Conservation (phyloP, 2,113 vertebrate genomes). For the Thomomys bottae region DNA sequence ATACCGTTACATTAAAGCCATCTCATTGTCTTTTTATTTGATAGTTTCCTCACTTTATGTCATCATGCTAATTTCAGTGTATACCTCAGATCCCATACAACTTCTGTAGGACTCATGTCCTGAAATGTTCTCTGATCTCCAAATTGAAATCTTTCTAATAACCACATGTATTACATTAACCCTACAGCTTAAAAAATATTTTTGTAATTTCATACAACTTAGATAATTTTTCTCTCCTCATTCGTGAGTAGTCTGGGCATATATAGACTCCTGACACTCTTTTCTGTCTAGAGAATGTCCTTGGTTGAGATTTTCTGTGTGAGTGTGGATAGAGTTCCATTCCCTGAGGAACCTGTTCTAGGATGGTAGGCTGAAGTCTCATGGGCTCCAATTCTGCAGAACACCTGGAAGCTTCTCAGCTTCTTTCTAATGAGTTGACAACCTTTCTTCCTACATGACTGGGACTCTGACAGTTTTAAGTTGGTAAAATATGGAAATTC, state of each 20-base stretch:
- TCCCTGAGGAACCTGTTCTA: not conserved
- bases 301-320: not conserved
- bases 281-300: not conserved
- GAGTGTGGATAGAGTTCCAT: not conserved
- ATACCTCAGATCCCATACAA: not conserved
- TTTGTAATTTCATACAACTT: not conserved
- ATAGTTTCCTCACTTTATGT: not conserved
- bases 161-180: not conserved
- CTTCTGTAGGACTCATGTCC: not conserved
- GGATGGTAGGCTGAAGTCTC: not conserved
- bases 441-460: not conserved
- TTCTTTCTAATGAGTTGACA: not conserved
- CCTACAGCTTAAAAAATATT: not conserved
- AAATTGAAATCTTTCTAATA: not conserved
- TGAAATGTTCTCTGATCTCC: not conserved
- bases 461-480: not conserved
- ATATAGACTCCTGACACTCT: not conserved
- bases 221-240: not conserved
- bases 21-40: not conserved
- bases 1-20: not conserved
- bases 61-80: not conserved
- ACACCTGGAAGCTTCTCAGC: not conserved
- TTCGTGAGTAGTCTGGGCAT: fast-evolving
- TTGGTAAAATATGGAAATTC: not conserved
- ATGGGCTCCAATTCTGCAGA: not conserved